Evolutionary conservation across 2,888 invertebrate genomes (phyloP).

Genomic region (Ligdia adustata): DNA sequence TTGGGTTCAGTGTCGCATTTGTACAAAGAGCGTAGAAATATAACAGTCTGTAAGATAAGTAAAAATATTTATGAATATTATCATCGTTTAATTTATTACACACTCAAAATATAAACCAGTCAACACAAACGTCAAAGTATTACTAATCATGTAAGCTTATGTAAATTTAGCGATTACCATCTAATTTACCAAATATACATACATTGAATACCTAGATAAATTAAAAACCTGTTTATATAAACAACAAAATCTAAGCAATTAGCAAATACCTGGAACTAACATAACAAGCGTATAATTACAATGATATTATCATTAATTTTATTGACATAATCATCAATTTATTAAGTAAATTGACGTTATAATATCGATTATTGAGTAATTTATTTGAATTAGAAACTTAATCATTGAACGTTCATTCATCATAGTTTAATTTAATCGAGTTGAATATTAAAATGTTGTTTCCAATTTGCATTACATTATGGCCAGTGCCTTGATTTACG

Average conservation of each 20-base stretch:
- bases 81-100: too few relatives aligned
- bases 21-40: too few relatives aligned
- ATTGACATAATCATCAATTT: slow-evolving; percentile 37
- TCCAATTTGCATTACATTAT: slow-evolving; percentile 11
- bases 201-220: too few relatives aligned
- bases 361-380: slow-evolving; percentile 29
- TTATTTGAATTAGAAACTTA: slow-evolving; percentile 31
- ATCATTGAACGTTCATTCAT: slow-evolving; percentile 26
- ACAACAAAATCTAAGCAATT: slow-evolving; percentile 12
- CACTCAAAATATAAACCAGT: not conserved
- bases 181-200: slow-evolving; percentile 1
- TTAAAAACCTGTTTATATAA: slow-evolving; percentile 17
- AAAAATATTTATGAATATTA: too few relatives aligned
- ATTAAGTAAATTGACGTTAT: slow-evolving; percentile 31
- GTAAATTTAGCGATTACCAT: slow-evolving; percentile 4
- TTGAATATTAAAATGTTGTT: slow-evolving; percentile 17
- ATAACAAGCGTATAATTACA: slow-evolving; percentile 15
- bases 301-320: slow-evolving; percentile 25
- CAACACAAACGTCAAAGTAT: slow-evolving; percentile 2
- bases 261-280: slow-evolving; percentile 19
- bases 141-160: not conserved
- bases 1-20: too few relatives aligned
- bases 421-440: slow-evolving; percentile 11
- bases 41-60: too few relatives aligned
- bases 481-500: slow-evolving; percentile 11